Evolutionary conservation across 2,113 vertebrate species (phyloP), one percentile per base, ranked within the genome.

Genomic region (Tursiops truncatus): DNA sequence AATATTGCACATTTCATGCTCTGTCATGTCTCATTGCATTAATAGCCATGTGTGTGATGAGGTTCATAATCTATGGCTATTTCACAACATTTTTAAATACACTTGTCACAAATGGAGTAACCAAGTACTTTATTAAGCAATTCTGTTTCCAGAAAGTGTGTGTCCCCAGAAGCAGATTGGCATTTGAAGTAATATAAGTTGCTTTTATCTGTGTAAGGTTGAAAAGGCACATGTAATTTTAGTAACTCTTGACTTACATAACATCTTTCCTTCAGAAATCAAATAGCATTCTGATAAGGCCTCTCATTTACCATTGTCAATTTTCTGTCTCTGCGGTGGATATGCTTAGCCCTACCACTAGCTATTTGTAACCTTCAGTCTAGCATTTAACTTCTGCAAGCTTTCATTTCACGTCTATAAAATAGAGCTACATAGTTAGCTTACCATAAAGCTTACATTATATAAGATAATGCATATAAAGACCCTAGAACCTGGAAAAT

Each of bases 21-120:
- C 86, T 95, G 87, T 79, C 92, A 60, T 79, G 36, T 96, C 73
- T 96, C 92, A 93, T 91, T 96, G 56, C 50, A 91, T 90, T 94
- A 68, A 94, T 58, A 94, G 41, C 36, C 58, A 53, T 44, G 44
- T 14, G 12, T 84, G 38, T 79, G 18, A 92, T 71, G 33, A 83
- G 63, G 73, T 74, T 38, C 33, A 21, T 50, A 77, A 90, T 93
- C 71, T 86, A 56, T 65, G 82, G 11, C 73, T 95, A 26, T 97
- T 83, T 90, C 89, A 50, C 26, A 91, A 67, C 41, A 70, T 41
- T 94, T 93, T 87, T 20, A 74, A 85, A 53, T 68, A 56, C 5
- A 92, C 25, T 96, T 96, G 31, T 95, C 88, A 95, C 28, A 23
- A 90, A 85, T 44, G 23, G 56, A 95, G 25, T 79, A 80, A 11